Evolutionary conservation across 2,797 vertebrate species (phyloP), one percentile per base, ranked within the genome.

Genomic region (Pipistrellus nathusii): DNA sequence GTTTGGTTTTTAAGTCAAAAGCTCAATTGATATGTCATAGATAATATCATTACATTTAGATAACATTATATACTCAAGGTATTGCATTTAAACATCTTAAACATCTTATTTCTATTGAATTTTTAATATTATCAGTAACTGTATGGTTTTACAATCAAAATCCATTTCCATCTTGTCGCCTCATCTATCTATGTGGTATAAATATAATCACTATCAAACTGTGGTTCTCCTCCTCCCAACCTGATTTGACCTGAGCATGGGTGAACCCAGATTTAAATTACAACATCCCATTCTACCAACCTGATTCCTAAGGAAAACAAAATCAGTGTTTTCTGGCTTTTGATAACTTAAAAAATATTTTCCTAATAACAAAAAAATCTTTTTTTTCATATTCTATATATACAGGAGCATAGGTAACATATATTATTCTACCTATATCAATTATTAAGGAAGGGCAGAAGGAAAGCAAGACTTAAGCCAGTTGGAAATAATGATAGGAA

Each of bases 41-140:
- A 10, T 76, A 93, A 64, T 66, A 95, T 77, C 25, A 46, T 84
- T 59, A 59, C 57, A 59, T 59, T 59, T 59, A 59, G 25, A 59
- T 59, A 10, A 62, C 11, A 59, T 59, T 59, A 59, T 27, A 59
- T 27, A 25, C 8, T 90, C 73, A 53, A 92, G 32, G 12, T 73
- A 96, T 95, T 97, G 48, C 41, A 96, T 97, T 96, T 90, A 92
- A 32, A 95, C 95, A 95, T 66, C 90, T 97, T 96, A 94, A 32
- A 95, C 95, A 95, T 66, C 90, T 97, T 96, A 94, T 72, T 97
- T 97, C 23, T 95, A 97, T 55, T 92, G 72, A 96, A 95, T 78
- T 93, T 97, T 96, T 35, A 46, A 78, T 85, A 97, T 93, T 96
- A 96, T 95, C 95, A 91, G 64, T 88, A 97, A 96, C 92, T 94